Base-by-base conservation (phyloP, 1,140 invertebrate species). In the Drosophila sp. region DNA sequence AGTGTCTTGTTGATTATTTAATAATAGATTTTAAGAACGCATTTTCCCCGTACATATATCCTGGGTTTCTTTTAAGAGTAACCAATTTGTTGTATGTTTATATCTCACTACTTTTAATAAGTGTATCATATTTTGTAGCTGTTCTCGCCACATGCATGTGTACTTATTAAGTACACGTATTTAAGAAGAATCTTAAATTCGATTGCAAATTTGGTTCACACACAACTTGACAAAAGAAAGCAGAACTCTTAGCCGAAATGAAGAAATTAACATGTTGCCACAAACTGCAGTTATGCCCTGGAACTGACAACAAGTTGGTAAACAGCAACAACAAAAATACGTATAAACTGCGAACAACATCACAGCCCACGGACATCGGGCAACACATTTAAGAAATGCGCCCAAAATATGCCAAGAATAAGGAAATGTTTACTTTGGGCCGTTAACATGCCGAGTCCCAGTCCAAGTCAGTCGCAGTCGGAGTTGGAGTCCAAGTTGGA, bases 221-320 rank as follows among this genome's bases (percentile, higher is more conserved):
- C 41, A 65, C 25, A 63, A 34, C 32, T 57, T 25, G 51, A 11
- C 51, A 54, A 21, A 78, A 62, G 56, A 81, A 74, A 70, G 36
- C 59, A 36, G 7, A 34, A 29, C 13, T 18, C 32, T 34, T 46
- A 18, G 8, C 25, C n/a, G 64, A 45, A 84, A 84, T 84, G 65
- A 87, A 84, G 81, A 84, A 84, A 84, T 87, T 84, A 84, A 84
- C 81, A 87, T 84, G 80, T 84, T 84, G 78, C 82, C 78, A 70
- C 80, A 83, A 84, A 84, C 67, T 86, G 73, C 81, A 84, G 80
- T 84, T 86, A 84, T 84, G 81, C 77, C 80, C 76, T 62, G 61
- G 13, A 83, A 83, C 53, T 40, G 45, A 36, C 76, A 77, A 77
- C 64, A 62, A 83, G 61, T 27, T 18, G 34, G 46, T 46, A n/a